phyloP scores from a whole-genome alignment of 2,888 invertebrate species.

The Agrenia bidenticulata region DNA sequence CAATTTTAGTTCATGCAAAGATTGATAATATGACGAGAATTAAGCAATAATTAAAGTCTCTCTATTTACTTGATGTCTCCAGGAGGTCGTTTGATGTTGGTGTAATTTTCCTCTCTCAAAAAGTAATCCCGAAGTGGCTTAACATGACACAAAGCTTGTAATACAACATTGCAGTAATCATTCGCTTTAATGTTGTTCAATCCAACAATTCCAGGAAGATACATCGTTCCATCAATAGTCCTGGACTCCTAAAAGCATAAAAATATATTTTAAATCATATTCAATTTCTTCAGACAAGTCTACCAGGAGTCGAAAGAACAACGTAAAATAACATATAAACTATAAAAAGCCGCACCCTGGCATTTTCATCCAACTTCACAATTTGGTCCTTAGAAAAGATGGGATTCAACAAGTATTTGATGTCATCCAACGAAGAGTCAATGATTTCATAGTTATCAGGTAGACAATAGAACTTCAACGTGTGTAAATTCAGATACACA shows the following conservation, averaged over 20 bases:
- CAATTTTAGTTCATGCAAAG: not conserved
- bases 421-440: slow-evolving; percentile 95
- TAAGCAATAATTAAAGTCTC: not conserved
- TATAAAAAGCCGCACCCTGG: slow-evolving; percentile 62
- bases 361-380: slow-evolving; percentile 71
- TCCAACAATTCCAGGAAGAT: slow-evolving; percentile 96
- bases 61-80: slow-evolving; percentile 82
- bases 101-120: slow-evolving; percentile 88
- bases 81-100: slow-evolving; percentile 83
- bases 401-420: slow-evolving; percentile 97
- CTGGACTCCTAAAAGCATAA: slow-evolving; percentile 64
- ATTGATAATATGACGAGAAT: not conserved
- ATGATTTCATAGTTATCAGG: slow-evolving; percentile 99
- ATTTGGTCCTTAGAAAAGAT: slow-evolving; percentile 87
- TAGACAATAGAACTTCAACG: slow-evolving; percentile 95
- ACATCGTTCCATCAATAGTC: slow-evolving; percentile 94
- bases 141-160: slow-evolving; percentile 95
- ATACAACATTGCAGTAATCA: slow-evolving; percentile 98
- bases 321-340: slow-evolving; percentile 1
- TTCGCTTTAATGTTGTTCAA: slow-evolving; percentile 99
- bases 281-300: not conserved
- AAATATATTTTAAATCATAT: not conserved
- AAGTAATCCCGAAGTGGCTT: slow-evolving; percentile 93
- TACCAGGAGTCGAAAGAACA: not conserved
- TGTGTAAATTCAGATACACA: slow-evolving; percentile 94